phyloP scores from a whole-genome alignment of 2,888 invertebrate species.

The Rhaphigaster nebulosa region DNA sequence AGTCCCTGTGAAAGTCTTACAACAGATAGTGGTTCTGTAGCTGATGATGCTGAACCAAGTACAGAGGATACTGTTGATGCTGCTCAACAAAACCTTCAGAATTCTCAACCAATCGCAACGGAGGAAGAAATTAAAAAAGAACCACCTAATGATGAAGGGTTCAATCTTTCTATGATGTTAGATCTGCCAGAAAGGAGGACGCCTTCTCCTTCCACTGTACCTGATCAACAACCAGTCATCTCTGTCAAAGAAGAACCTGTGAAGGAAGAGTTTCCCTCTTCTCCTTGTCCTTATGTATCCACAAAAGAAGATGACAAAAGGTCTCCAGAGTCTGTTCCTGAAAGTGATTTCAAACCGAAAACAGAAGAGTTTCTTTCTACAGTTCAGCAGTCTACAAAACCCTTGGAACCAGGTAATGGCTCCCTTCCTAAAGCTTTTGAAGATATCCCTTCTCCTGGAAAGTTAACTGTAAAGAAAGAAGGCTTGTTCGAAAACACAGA shows the following conservation, averaged over 20 bases:
- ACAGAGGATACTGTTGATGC: constrained; percentile 63
- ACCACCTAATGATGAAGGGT: constrained; percentile 58
- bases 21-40: constrained; percentile 86
- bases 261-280: constrained; percentile 47
- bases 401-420: constrained; percentile 61
- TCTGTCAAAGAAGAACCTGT: constrained; percentile 48
- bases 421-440: constrained; percentile 65
- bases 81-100: constrained; percentile 44
- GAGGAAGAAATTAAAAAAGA: constrained; percentile 59
- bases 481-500: constrained; percentile 65
- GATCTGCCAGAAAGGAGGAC: constrained; percentile 54
- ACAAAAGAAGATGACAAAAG: constrained; percentile 61
- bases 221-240: background rate
- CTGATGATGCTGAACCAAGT: constrained; percentile 74
- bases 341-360: constrained; percentile 63
- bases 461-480: constrained; percentile 65
- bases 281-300: constrained; percentile 44
- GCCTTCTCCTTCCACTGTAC: constrained; percentile 56
- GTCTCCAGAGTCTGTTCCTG: background rate
- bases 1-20: constrained; percentile 89
- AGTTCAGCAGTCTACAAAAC: constrained; percentile 60
- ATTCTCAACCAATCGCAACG: constrained; percentile 53
- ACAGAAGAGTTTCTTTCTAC: constrained; percentile 64
- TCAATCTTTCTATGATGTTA: constrained; percentile 52
- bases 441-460: constrained; percentile 65